phyloP scores from a whole-genome alignment of 2,113 vertebrate genomes.

The Trochalopteron elliotii region DNA sequence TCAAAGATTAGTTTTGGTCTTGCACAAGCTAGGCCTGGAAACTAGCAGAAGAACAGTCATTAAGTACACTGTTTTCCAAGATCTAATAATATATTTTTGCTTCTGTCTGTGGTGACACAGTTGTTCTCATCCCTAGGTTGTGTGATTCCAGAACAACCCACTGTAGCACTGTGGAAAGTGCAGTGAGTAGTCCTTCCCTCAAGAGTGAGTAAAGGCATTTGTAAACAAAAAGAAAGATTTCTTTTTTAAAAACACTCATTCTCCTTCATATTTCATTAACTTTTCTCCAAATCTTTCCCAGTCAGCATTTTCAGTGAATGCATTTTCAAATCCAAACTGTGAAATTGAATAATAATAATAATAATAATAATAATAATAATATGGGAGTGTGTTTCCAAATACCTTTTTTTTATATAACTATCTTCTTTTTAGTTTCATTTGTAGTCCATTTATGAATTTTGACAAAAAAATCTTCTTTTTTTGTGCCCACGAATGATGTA shows the following conservation, averaged over 20 bases:
- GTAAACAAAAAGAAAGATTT: not conserved
- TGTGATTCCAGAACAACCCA: not conserved
- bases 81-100: not conserved
- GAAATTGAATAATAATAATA: not conserved
- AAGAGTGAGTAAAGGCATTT: rapidly evolving
- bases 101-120: not conserved
- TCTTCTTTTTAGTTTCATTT: not conserved
- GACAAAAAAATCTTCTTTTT: not conserved
- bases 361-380: not conserved
- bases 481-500: not conserved
- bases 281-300: not conserved
- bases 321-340: not conserved
- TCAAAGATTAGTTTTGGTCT: not conserved
- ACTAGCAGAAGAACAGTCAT: not conserved
- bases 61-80: not conserved
- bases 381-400: not conserved
- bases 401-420: not conserved
- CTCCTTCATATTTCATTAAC: not conserved
- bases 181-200: not conserved
- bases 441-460: not conserved
- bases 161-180: not conserved
- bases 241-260: not conserved
- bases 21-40: not conserved
- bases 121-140: not conserved
- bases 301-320: not conserved